Conservation (phyloP, 2,797 vertebrate genomes). For the Enteromius fasciolatus region DNA sequence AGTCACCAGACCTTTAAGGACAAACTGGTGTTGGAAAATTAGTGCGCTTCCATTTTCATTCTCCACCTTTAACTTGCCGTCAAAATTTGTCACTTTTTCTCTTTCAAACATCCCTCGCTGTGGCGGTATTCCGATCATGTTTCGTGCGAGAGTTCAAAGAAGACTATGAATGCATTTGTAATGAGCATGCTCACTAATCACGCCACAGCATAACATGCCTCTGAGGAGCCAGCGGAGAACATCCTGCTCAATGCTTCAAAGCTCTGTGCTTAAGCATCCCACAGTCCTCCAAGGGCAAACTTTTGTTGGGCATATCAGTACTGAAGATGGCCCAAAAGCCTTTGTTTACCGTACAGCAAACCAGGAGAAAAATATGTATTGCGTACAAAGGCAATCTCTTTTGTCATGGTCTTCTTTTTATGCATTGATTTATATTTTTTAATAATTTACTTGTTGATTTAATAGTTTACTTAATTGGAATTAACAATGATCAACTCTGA, state of each 20-base stretch:
- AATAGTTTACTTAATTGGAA: background rate
- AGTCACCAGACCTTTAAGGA: slow-evolving; percentile 20
- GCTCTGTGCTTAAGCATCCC: slow-evolving; percentile 63
- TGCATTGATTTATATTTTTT: background rate
- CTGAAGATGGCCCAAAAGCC: slow-evolving; percentile 46
- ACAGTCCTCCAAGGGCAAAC: slow-evolving; percentile 62
- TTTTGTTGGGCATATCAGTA: slow-evolving; percentile 56
- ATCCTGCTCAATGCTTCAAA: slow-evolving; percentile 77
- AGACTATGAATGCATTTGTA: slow-evolving; percentile 72
- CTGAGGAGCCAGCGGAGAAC: slow-evolving; percentile 72
- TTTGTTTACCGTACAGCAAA: slow-evolving; percentile 50
- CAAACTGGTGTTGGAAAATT: slow-evolving; percentile 13
- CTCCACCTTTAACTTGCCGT: slow-evolving; percentile 41
- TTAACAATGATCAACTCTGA: background rate
- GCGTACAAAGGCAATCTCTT: background rate
- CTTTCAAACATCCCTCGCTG: slow-evolving; percentile 52
- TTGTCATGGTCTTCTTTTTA: slow-evolving; percentile 17
- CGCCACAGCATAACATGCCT: slow-evolving; percentile 68
- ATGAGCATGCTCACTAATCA: slow-evolving; percentile 75
- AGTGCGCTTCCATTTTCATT: slow-evolving; percentile 9
- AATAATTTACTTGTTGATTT: background rate
- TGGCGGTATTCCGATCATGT: slow-evolving; percentile 68
- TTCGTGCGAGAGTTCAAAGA: slow-evolving; percentile 74
- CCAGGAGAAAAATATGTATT: background rate
- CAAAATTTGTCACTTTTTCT: slow-evolving; percentile 45